Conservation (phyloP, 2,113 vertebrate species). For the Zeus faber region DNA sequence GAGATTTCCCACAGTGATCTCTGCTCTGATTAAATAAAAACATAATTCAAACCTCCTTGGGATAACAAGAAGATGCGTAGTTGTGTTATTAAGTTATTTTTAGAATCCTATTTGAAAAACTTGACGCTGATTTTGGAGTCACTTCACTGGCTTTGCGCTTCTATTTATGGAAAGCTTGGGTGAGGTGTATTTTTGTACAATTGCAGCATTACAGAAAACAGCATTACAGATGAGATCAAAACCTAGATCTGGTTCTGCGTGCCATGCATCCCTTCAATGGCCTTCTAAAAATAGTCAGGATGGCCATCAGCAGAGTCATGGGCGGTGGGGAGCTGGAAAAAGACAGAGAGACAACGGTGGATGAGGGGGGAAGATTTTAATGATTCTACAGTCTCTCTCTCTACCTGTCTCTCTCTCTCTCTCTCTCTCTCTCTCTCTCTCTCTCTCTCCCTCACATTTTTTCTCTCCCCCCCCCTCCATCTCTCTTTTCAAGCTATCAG, state of each 20-base stretch:
- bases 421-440: constrained; percentile 10
- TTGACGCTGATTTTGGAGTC: too few relatives aligned
- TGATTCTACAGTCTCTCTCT: constrained; percentile 19
- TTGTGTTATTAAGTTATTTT: too few relatives aligned
- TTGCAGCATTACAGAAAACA: too few relatives aligned
- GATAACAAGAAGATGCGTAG: too few relatives aligned
- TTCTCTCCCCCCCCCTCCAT: constrained; percentile 33
- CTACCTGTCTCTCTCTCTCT: constrained; percentile 20
- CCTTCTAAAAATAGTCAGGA: constrained; percentile 33
- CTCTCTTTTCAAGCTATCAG: too few relatives aligned
- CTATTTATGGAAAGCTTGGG: too few relatives aligned
- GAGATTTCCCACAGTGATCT: background rate
- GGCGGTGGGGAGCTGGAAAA: background rate
- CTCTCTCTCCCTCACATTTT: constrained; percentile 20
- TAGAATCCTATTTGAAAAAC: too few relatives aligned
- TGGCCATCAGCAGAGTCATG: constrained; percentile 1
- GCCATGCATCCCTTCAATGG: constrained; percentile 16
- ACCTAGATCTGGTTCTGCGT: background rate
- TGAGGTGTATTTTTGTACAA: too few relatives aligned
- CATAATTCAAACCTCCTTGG: too few relatives aligned
- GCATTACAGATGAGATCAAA: too few relatives aligned
- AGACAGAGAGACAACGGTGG: background rate
- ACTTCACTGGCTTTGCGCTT: too few relatives aligned
- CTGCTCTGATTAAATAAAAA: background rate
- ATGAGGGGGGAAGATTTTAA: constrained; percentile 23